These are phyloP conservation scores for Drosophila repletoides DNA, from an alignment of 1,140 invertebrate genomes.

Conservation along the genomic window DNA sequence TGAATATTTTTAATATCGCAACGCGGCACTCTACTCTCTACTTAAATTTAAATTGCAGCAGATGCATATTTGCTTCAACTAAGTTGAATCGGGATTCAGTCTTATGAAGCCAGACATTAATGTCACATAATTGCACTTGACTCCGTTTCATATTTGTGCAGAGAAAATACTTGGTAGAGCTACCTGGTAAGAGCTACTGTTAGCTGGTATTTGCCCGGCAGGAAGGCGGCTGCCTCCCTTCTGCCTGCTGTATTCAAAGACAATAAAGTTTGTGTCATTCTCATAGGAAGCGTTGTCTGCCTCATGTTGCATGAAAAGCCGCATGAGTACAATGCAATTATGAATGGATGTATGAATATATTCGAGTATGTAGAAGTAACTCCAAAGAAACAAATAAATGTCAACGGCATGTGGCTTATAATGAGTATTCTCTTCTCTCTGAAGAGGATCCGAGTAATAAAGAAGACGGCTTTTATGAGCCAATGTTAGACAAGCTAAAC, in stretches of 20 bases:
- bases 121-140: slow-evolving; percentile 45
- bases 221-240: not conserved
- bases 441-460: slow-evolving; percentile 32
- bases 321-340: slow-evolving; percentile 40
- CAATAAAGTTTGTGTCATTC: slow-evolving; percentile 57
- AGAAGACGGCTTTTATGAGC: slow-evolving; percentile 31
- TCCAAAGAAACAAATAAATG: slow-evolving; percentile 50
- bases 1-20: no score
- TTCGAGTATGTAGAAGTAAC: slow-evolving; percentile 5
- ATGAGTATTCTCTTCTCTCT: no score
- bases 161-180: not conserved
- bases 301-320: slow-evolving; percentile 13
- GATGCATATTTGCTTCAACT: not conserved
- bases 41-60: slow-evolving; percentile 1
- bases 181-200: no score
- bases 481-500: slow-evolving; percentile 20
- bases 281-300: slow-evolving; percentile 14
- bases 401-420: slow-evolving; percentile 45
- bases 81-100: not conserved
- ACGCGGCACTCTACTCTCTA: not conserved
- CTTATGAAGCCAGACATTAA: slow-evolving; percentile 26
- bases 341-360: slow-evolving; percentile 31
- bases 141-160: slow-evolving; percentile 39
- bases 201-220: not conserved
- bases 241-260: slow-evolving; percentile 35